phyloP scores from a whole-genome alignment of 1,140 invertebrate genomes.

The Procambarus clarkii region DNA sequence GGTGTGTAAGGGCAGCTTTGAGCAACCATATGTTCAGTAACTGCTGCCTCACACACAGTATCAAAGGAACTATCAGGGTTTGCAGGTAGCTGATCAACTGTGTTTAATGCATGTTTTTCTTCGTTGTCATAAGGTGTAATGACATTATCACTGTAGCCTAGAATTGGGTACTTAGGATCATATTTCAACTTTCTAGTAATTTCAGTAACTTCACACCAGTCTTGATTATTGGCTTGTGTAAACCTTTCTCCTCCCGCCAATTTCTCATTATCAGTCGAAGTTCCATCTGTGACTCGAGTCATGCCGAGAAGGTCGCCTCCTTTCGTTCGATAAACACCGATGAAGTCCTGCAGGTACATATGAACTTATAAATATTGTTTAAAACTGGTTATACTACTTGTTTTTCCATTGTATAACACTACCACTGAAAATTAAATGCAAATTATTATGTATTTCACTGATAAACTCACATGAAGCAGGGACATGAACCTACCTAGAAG shows the following conservation, averaged over 20 bases:
- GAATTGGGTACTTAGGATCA: conserved; percentile 43
- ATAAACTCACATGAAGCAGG: background rate
- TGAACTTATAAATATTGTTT: background rate
- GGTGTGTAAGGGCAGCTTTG: too few relatives aligned
- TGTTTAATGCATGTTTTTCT: background rate
- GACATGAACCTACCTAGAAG: conserved; percentile 25
- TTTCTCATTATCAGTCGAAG: background rate
- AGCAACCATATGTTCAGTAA: too few relatives aligned
- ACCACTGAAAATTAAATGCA: background rate
- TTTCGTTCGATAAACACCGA: conserved; percentile 34
- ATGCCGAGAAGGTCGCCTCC: conserved; percentile 27
- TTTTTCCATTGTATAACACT: background rate
- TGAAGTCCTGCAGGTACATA: conserved; percentile 28
- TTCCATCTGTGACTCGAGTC: conserved; percentile 13
- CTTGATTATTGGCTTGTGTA: background rate
- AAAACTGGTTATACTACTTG: too few relatives aligned
- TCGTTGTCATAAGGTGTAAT: background rate
- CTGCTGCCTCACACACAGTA: too few relatives aligned
- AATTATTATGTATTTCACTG: background rate
- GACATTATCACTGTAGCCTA: conserved; percentile 41
- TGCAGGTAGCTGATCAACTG: too few relatives aligned
- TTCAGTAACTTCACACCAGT: conserved; percentile 30
- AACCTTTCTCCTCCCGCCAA: background rate
- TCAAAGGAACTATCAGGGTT: too few relatives aligned
- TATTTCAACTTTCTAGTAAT: conserved; percentile 9